Evolutionary conservation across 2,888 invertebrate genomes (phyloP).

Genomic region (Allolobophora icterica): DNA sequence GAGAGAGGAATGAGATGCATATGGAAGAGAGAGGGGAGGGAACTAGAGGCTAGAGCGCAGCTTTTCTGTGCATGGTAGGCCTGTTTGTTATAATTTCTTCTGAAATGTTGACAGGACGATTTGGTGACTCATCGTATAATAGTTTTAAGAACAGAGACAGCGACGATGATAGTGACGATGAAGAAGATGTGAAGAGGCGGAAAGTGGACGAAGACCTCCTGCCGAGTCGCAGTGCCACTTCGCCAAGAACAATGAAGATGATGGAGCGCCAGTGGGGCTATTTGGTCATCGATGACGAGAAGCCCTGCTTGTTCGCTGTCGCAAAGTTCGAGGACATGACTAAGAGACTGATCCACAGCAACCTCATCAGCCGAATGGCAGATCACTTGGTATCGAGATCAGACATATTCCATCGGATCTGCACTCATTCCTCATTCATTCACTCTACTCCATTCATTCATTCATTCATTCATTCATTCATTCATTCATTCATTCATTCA

Average conservation of each 20-base stretch:
- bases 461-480: too few relatives aligned
- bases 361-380: constrained; percentile 46
- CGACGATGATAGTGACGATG: neutral
- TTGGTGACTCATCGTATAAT: neutral
- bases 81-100: too few relatives aligned
- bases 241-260: constrained; percentile 35
- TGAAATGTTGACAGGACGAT: neutral
- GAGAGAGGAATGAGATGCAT: too few relatives aligned
- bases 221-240: constrained; percentile 34
- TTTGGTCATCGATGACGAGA: constrained; percentile 47
- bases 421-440: too few relatives aligned
- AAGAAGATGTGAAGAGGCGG: neutral
- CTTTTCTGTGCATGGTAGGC: too few relatives aligned
- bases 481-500: too few relatives aligned
- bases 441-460: too few relatives aligned
- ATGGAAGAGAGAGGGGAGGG: too few relatives aligned
- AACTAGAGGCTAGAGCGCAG: too few relatives aligned
- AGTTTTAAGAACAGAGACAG: too few relatives aligned
- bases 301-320: constrained; percentile 51
- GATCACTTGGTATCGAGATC: constrained; percentile 34
- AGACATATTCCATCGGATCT: neutral
- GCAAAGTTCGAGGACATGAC: constrained; percentile 50
- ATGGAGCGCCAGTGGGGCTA: constrained; percentile 48
- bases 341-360: constrained; percentile 49
- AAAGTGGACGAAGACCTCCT: neutral